Percentiles rank a stretch among this genome's conserved stretches.
Conservation (phyloP, 2,797 vertebrate species). For the Sebastes nivosus region DNA sequence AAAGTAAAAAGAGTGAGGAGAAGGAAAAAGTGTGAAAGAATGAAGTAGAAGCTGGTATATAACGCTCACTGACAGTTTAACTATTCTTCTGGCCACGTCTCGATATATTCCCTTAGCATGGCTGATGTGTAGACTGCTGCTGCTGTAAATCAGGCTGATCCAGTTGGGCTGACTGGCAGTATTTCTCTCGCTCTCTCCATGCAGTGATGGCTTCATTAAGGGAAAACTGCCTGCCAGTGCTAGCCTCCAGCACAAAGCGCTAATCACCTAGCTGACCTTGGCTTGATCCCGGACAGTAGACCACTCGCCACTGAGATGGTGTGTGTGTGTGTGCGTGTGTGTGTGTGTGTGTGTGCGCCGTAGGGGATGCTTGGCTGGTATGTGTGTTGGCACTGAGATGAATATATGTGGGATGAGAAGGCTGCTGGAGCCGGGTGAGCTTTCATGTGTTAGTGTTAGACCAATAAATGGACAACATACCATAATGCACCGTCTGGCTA, state of each 20-base stretch:
- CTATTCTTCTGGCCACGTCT: conserved; percentile 37
- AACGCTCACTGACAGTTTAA: conserved; percentile 55
- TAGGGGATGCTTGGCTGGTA: conserved; percentile 12
- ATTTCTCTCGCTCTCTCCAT: conserved; percentile 58
- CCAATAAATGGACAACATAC: not conserved
- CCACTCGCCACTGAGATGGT: conserved; percentile 15
- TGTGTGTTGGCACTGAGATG: conserved; percentile 31
- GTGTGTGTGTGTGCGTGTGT: too few relatives aligned
- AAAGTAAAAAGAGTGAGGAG: conserved; percentile 2
- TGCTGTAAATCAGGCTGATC: conserved; percentile 66
- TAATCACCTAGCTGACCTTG: conserved; percentile 74
- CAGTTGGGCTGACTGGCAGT: conserved; percentile 65
- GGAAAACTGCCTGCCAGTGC: conserved; percentile 62
- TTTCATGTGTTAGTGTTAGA: not conserved
- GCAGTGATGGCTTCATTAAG: conserved; percentile 69
- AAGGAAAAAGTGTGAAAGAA: conserved; percentile 32
- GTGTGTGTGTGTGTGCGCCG: not conserved
- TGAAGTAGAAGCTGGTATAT: conserved; percentile 38
- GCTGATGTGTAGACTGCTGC: conserved; percentile 57
- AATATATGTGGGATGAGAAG: conserved; percentile 4
- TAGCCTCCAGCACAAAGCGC: conserved; percentile 60
- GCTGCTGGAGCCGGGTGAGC: not conserved
- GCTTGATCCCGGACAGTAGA: conserved; percentile 59
- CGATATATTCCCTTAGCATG: conserved; percentile 50
- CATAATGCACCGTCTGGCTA: not conserved